Evolutionary conservation across 2,797 vertebrate species (phyloP).

Genomic region (Phoebastria nigripes): DNA sequence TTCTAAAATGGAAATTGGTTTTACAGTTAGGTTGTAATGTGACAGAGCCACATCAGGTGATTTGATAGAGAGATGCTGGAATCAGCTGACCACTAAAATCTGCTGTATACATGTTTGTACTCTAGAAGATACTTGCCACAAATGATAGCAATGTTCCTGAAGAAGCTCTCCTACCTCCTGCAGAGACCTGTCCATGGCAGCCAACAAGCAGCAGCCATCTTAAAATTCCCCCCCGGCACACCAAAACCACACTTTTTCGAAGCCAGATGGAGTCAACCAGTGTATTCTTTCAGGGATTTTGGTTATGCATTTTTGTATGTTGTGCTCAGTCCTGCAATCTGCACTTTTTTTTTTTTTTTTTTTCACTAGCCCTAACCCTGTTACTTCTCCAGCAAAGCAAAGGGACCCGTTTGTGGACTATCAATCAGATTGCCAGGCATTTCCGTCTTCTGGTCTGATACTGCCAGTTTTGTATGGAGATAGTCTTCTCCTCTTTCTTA

Average conservation of each 20-base stretch:
- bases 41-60: neutral
- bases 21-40: neutral
- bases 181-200: neutral
- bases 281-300: neutral
- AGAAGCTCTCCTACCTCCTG: neutral
- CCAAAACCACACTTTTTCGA: neutral
- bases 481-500: neutral
- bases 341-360: no score
- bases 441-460: neutral
- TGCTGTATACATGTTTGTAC: neutral
- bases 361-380: neutral
- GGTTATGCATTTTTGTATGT: neutral
- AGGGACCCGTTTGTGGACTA: neutral
- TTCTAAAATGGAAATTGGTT: neutral
- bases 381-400: neutral
- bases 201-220: neutral
- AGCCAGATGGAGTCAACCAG: neutral
- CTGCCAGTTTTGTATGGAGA: neutral
- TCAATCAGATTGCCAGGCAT: no score
- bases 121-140: neutral
- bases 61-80: neutral
- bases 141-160: neutral
- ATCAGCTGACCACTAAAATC: neutral
- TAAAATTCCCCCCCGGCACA: neutral
- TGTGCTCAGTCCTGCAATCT: neutral